A percentile compares a stretch with the other conserved stretches of the same genome.
phyloP scores from a whole-genome alignment of 2,888 invertebrate genomes.

The Serrognathus titanus region DNA sequence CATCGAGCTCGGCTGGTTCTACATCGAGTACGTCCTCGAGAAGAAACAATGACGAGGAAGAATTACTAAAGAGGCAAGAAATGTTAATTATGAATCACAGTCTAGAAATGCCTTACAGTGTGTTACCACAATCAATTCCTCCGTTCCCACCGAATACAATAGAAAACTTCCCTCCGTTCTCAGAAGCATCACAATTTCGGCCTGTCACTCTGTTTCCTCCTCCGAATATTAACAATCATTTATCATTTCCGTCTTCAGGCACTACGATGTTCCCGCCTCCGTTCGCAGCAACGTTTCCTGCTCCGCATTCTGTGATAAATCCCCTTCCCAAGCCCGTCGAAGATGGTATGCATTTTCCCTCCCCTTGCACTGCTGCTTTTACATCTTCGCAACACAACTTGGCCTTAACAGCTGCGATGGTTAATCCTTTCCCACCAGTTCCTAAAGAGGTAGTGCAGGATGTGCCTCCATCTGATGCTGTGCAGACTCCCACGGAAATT shows the following conservation, averaged over 20 bases:
- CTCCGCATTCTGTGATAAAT: conserved; percentile 53
- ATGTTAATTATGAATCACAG: conserved; percentile 41
- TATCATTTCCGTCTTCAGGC: conserved; percentile 67
- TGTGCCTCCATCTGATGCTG: conserved; percentile 13
- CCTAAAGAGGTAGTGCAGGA: conserved; percentile 29
- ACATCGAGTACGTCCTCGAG: conserved; percentile 58
- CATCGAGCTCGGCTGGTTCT: conserved; percentile 61
- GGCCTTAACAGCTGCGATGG: conserved; percentile 77
- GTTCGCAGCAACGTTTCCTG: conserved; percentile 57
- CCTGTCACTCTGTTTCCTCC: conserved; percentile 63
- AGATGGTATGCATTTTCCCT: conserved; percentile 52
- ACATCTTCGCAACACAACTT: conserved; percentile 80
- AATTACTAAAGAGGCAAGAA: conserved; percentile 36
- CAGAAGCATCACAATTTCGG: conserved; percentile 59
- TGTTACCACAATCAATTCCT: conserved; percentile 37
- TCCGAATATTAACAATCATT: conserved; percentile 56
- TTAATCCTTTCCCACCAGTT: conserved; percentile 61
- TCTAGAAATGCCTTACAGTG: conserved; percentile 36
- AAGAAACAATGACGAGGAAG: conserved; percentile 42
- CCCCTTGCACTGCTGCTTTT: conserved; percentile 71
- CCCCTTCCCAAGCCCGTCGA: conserved; percentile 54
- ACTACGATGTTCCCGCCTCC: conserved; percentile 62
- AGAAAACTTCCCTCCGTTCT: conserved; percentile 58
- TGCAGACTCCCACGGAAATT: conserved; percentile 17
- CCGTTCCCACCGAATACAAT: conserved; percentile 59